A percentile compares a stretch with the other conserved stretches of the same genome.
Conservation (phyloP, 2,113 vertebrate species). For the Oncorhynchus nerka region DNA sequence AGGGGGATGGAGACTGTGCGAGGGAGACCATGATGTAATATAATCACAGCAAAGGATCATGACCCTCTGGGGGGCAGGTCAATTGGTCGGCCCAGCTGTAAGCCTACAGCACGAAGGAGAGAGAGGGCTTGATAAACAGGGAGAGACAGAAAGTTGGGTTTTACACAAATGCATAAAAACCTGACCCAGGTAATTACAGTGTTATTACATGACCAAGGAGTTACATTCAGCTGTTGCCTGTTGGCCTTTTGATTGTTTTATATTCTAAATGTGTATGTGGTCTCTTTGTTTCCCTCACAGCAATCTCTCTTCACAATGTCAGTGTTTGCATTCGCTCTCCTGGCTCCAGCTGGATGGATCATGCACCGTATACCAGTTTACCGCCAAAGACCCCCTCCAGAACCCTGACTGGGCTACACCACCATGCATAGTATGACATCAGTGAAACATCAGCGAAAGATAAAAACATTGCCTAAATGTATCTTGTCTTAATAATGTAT, state of each 20-base stretch:
- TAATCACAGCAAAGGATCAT: constrained; percentile 30
- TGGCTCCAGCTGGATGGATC: constrained; percentile 80
- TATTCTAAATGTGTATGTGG: not conserved
- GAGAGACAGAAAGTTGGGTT: not conserved
- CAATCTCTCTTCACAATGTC: constrained; percentile 71
- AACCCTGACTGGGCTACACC: constrained; percentile 32
- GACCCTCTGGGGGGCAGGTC: constrained; percentile 21
- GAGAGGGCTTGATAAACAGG: not conserved
- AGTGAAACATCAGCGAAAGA: too few relatives aligned
- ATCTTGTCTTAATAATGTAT: too few relatives aligned
- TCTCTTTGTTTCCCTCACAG: constrained; percentile 52
- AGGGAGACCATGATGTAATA: constrained; percentile 16
- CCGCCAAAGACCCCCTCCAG: constrained; percentile 58
- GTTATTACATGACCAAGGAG: not conserved
- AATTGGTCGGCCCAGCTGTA: not conserved
- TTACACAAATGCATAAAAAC: not conserved
- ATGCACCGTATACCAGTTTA: constrained; percentile 75
- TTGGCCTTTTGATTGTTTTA: not conserved
- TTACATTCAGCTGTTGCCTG: not conserved
- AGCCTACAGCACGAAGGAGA: not conserved
- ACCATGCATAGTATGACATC: too few relatives aligned
- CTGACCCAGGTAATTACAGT: not conserved
- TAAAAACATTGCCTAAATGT: too few relatives aligned
- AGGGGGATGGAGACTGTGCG: constrained; percentile 21
- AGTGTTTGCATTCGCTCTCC: constrained; percentile 70